Conservation (phyloP, 2,888 invertebrate genomes). For the Drosophila niveifrons region DNA sequence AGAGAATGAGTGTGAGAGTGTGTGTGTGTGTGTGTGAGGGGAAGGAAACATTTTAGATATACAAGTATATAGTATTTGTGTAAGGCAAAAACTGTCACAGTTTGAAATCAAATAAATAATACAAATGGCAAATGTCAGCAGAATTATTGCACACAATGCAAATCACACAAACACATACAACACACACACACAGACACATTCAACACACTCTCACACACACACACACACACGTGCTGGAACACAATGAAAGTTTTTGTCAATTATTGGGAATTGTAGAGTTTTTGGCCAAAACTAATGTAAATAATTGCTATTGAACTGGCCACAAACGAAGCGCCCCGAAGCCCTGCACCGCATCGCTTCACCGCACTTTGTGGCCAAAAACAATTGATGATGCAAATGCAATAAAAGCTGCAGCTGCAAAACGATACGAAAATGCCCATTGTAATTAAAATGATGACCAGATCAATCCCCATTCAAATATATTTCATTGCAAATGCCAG, state of each 20-base stretch:
- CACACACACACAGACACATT: slow-evolving; percentile 2
- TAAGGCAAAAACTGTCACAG: slow-evolving; percentile 32
- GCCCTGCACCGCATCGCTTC: neutral
- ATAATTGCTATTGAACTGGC: slow-evolving; percentile 46
- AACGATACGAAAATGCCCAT: slow-evolving; percentile 28
- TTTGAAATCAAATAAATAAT: slow-evolving; percentile 48
- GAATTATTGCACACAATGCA: slow-evolving; percentile 24
- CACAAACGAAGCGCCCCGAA: slow-evolving; percentile 11
- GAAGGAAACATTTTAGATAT: slow-evolving; percentile 6
- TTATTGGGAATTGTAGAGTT: slow-evolving; percentile 31
- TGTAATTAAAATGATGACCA: slow-evolving; percentile 54
- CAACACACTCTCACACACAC: neutral
- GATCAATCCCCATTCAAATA: slow-evolving; percentile 28
- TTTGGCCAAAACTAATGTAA: slow-evolving; percentile 46
- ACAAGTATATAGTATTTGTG: neutral
- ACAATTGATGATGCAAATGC: slow-evolving; percentile 33
- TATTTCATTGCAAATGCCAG: slow-evolving; percentile 51
- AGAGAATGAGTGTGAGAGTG: neutral
- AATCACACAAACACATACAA: slow-evolving; percentile 2
- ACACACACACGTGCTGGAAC: neutral
- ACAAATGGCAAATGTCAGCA: slow-evolving; percentile 40
- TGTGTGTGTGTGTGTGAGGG: no score
- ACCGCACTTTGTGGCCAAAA: slow-evolving; percentile 42
- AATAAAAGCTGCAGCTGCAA: slow-evolving; percentile 28
- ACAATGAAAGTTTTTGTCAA: slow-evolving; percentile 27